Evolutionary conservation across 2,888 invertebrate species (phyloP), one percentile per base, ranked within the genome.

Genomic region (Latrodectus elegans): DNA sequence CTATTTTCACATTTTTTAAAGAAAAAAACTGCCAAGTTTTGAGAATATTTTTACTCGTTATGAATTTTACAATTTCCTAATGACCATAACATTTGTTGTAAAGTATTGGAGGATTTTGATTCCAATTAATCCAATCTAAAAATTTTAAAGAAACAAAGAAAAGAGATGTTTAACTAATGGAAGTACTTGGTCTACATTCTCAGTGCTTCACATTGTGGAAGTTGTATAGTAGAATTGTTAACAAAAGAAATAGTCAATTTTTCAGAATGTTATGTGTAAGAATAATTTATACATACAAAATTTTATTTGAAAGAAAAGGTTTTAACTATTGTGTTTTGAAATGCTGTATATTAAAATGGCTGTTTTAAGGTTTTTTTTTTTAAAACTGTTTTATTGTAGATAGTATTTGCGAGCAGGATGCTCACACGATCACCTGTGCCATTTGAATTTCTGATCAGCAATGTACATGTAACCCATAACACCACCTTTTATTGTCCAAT

Each of bases 401-500:
- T 87, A 87, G 87, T 77, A 65, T 72, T 67, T 76, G 81, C 72
- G 87, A 88, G 78, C 83, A 78, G 81, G 83, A 74, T 74, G 77
- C 87, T 88, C 87, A 82, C 87, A 82, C 78, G 87, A 74, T 88
- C 87, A 88, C 83, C 87, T 88, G 87, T 87, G 87, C 81, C 82
- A 87, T 87, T 87, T 87, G 87, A 77, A 83, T 81, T 81, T 77
- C 81, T 82, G 87, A 77, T 88, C 82, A 83, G 82, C 83, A 88
- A 82, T 88, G 87, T 88, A 88, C 79, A 88, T 88, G 87, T 88
- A 88, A 88, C 87, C 87, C 87, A 83, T 78, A 73, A 88, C 82
- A 88, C 77, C 72, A 87, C 87, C 87, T 88, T 88, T 88, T 88
- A 88, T 88, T 88, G 87, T 88, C 87, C 78, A 88, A 88, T 88